Evolutionary conservation across 2,888 invertebrate species (phyloP).

Genomic region (Pyrrhosoma nymphula): DNA sequence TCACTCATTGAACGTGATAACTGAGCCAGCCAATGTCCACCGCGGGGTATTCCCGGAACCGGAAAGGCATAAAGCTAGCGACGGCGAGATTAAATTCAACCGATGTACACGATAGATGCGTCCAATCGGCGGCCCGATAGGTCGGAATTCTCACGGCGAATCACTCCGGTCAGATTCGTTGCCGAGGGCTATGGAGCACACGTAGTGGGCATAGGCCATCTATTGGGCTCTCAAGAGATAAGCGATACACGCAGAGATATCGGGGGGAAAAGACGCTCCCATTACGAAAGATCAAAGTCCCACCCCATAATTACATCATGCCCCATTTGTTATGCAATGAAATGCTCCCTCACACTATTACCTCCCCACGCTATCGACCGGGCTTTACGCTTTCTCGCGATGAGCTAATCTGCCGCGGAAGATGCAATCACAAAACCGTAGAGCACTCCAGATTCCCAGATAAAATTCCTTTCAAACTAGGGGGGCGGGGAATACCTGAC

Average conservation of each 20-base stretch:
- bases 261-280: neutral
- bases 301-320: neutral
- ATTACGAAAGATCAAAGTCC: constrained; percentile 8
- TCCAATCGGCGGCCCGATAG: neutral
- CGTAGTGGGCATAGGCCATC: neutral
- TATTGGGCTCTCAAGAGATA: neutral
- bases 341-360: neutral
- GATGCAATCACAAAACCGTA: neutral
- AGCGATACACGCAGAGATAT: neutral
- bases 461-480: neutral
- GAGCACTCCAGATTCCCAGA: neutral
- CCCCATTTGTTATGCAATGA: neutral
- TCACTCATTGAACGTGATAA: too few species aligned
- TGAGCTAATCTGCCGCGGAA: constrained; percentile 24
- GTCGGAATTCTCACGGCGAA: neutral
- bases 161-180: neutral
- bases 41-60: neutral
- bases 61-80: neutral
- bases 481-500: neutral
- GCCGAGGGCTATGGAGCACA: neutral
- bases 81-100: neutral
- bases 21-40: neutral
- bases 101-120: neutral
- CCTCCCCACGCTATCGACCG: neutral
- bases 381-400: neutral